Evolutionary conservation across 2,797 vertebrate species (phyloP).

Genomic region (Lacerta agilis): DNA sequence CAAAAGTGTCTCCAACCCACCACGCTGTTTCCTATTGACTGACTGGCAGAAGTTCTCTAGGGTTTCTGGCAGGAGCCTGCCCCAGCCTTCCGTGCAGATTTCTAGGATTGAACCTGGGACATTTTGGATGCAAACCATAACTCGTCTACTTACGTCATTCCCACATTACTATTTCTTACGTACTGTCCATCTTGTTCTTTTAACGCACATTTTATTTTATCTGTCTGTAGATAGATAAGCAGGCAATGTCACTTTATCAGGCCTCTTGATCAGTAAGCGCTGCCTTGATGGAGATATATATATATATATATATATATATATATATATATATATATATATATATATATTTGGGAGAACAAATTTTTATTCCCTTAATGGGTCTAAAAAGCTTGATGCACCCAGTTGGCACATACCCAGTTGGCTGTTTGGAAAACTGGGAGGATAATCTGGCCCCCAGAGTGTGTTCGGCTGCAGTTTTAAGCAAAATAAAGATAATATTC

Average conservation of each 20-base stretch:
- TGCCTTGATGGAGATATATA: background rate
- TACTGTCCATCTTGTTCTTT: background rate
- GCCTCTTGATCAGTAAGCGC: background rate
- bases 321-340: background rate
- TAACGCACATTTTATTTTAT: background rate
- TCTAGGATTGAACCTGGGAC: too few relatives aligned
- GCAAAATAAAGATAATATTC: conserved; percentile 2
- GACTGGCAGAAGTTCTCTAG: too few relatives aligned
- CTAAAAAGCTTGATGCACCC: background rate
- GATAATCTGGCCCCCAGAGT: background rate
- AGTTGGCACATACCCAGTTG: background rate
- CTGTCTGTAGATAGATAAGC: background rate
- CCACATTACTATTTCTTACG: too few relatives aligned
- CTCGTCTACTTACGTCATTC: too few relatives aligned
- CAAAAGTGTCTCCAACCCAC: too few relatives aligned
- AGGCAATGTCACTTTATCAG: background rate
- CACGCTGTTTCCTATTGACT: too few relatives aligned
- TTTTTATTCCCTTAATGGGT: background rate
- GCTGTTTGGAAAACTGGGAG: background rate
- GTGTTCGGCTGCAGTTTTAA: background rate
- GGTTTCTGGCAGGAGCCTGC: too few relatives aligned
- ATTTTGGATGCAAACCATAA: background rate
- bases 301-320: background rate
- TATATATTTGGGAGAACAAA: background rate
- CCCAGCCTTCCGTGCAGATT: too few relatives aligned